Base-by-base conservation (phyloP, 2,888 invertebrate genomes). In the Dorcus parallelipipedus region DNA sequence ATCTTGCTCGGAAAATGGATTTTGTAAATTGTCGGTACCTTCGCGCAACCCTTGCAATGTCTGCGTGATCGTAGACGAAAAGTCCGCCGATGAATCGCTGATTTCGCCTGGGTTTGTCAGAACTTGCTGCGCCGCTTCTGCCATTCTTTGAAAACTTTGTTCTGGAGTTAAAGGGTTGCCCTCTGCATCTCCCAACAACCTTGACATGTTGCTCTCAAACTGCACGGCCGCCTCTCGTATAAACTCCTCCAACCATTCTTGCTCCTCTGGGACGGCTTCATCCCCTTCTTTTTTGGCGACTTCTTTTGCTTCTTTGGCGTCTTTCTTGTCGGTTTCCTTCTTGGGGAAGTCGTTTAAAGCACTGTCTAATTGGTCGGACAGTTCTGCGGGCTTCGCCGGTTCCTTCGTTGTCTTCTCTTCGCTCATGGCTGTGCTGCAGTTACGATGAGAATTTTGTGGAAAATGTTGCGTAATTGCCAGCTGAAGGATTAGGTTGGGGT, bases 121-220 rank as follows among this genome's bases (percentile, higher is more conserved):
- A 0, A 88, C 88, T 65, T 86, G 83, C 0, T 87, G 86, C 0
- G 91, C 90, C 0, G 90, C 90, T 71, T 91, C 89, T 3, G 92
- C 90, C 85, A 93, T 87, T 82, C 88, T 88, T 68, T 90, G 84
- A 67, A 94, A 87, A n/a, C 89, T 89, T 61, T 86, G 83, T 9
- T 88, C 88, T 9, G 86, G 83, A 60, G 83, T 81, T 47, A 86
- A 79, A n/a, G 84, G 82, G 69, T 83, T 83, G 76, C 82, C 63
- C 58, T 67, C 63, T 10, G 58, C 58, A 1, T 60, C 58, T 63
- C 70, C 75, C 67, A 85, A 70, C 52, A 85, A 78, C 3, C 81
- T 79, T 0, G 84, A 81, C 78, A 85, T 83, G 64, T 88, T 89
- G 67, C 83, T 85, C 69, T 90, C 89, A 69, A 91, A 89, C 67